A percentile compares a stretch with the other conserved stretches of the same genome.
These are phyloP conservation scores for Oceanodroma leucorhoa DNA, from an alignment of 2,797 vertebrate species.

Conservation along the genomic window DNA sequence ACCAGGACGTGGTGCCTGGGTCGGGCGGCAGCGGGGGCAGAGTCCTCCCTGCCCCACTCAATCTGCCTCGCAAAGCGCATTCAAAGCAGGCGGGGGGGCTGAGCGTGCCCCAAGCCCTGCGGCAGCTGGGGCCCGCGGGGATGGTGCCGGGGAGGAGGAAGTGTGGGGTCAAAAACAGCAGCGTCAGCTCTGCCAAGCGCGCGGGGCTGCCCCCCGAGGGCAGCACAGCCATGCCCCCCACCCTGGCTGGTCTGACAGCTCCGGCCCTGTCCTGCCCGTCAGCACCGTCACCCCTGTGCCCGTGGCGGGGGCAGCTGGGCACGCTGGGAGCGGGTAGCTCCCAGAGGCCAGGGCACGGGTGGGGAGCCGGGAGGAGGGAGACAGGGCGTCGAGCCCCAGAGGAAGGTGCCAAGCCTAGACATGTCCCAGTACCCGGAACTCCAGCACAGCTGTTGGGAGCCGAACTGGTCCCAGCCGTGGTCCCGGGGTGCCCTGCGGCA, in stretches of 20 bases:
- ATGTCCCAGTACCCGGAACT: fast-evolving
- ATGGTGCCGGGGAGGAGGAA: not conserved
- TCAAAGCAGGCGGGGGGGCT: not conserved
- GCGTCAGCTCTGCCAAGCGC: fast-evolving
- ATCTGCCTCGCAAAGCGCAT: not conserved
- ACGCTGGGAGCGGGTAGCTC: fast-evolving
- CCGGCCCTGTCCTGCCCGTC: not conserved
- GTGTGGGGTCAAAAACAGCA: not conserved
- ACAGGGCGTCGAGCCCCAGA: fast-evolving
- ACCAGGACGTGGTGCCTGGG: fast-evolving
- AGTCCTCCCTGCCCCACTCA: fast-evolving
- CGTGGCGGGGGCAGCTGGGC: fast-evolving
- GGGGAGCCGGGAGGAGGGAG: not conserved
- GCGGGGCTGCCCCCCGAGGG: not conserved
- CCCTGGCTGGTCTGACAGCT: not conserved
- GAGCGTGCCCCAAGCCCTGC: fast-evolving
- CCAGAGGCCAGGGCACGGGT: fast-evolving
- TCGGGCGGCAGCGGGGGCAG: fast-evolving
- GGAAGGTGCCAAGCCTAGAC: not conserved
- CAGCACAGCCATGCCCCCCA: fast-evolving
- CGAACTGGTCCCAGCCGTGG: fast-evolving
- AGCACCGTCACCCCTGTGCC: not conserved
- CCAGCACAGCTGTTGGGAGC: not conserved
- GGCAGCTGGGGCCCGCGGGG: not conserved
- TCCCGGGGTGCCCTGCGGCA: fast-evolving